Evolutionary conservation across 2,888 invertebrate genomes (phyloP).

Genomic region (Ochropleura plecta): DNA sequence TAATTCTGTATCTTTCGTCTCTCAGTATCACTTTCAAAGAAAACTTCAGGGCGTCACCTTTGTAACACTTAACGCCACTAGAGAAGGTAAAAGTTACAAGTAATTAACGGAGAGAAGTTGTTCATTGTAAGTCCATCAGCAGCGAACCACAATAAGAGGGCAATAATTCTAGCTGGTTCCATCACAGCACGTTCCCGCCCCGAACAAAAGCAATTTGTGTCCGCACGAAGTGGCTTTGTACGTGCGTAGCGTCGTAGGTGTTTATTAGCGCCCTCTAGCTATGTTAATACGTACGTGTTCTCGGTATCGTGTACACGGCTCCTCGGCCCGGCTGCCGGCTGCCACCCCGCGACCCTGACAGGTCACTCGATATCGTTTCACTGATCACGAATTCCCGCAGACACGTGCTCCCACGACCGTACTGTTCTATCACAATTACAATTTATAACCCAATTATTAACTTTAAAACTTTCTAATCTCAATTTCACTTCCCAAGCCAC

Average conservation of each 20-base stretch:
- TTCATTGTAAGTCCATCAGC: slow-evolving; percentile 83
- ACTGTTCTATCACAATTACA: slow-evolving; percentile 69
- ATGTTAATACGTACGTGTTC: slow-evolving; percentile 75
- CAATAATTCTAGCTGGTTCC: slow-evolving; percentile 77
- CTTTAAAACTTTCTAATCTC: slow-evolving; percentile 56
- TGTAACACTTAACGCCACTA: slow-evolving; percentile 72
- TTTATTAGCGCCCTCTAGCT: slow-evolving; percentile 85
- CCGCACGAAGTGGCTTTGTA: slow-evolving; percentile 86
- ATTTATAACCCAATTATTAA: slow-evolving; percentile 76
- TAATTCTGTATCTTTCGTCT: slow-evolving; percentile 2
- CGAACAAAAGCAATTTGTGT: slow-evolving; percentile 90
- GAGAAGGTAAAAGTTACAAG: slow-evolving; percentile 79
- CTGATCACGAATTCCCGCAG: slow-evolving; percentile 81
- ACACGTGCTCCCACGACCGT: slow-evolving; percentile 77
- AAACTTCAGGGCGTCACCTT: slow-evolving; percentile 60
- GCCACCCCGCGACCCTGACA: slow-evolving; percentile 76
- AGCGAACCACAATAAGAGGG: slow-evolving; percentile 77
- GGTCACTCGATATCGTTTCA: slow-evolving; percentile 83
- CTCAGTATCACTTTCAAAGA: slow-evolving; percentile 30
- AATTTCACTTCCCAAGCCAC: slow-evolving; percentile 63
- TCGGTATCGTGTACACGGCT: slow-evolving; percentile 58
- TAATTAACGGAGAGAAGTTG: slow-evolving; percentile 76
- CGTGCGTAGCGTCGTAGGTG: slow-evolving; percentile 88
- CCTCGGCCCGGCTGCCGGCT: slow-evolving; percentile 54
- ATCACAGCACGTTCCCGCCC: slow-evolving; percentile 83